These are phyloP conservation scores for Eonycteris spelaea DNA, from an alignment of 2,113 vertebrate genomes.

Conservation along the genomic window DNA sequence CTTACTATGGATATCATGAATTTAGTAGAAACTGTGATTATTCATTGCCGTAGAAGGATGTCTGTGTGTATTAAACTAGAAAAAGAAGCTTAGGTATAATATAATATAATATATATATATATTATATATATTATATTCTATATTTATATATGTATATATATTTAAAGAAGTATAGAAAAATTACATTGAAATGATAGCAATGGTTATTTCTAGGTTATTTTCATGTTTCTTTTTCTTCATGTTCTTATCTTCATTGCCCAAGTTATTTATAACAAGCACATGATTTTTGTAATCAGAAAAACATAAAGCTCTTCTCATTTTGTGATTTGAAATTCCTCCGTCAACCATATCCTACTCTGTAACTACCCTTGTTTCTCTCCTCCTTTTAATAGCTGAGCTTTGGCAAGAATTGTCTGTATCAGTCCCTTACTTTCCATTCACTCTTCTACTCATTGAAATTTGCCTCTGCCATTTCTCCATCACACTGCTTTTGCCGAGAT, in stretches of 20 bases:
- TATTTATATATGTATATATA: too few species aligned
- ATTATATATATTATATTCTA: too few species aligned
- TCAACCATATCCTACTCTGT: neutral
- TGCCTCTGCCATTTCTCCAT: neutral
- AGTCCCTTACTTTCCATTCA: neutral
- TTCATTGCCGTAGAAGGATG: neutral
- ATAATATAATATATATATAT: too few species aligned
- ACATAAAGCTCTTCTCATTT: neutral
- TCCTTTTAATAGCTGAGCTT: neutral
- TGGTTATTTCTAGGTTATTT: neutral
- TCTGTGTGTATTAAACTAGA: neutral
- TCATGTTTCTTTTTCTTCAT: neutral
- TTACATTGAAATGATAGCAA: neutral
- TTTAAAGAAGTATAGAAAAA: neutral
- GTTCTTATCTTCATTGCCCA: neutral
- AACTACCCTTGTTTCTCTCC: neutral
- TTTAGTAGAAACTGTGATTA: neutral
- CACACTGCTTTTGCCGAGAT: neutral
- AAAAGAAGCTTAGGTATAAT: neutral
- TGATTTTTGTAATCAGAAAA: slow-evolving; percentile 41
- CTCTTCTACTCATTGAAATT: neutral
- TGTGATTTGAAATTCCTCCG: neutral
- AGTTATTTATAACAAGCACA: neutral
- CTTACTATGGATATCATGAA: neutral
- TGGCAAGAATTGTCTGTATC: neutral